These are phyloP conservation scores for Tipula vernalis DNA, from an alignment of 2,888 invertebrate species.

Conservation along the genomic window DNA sequence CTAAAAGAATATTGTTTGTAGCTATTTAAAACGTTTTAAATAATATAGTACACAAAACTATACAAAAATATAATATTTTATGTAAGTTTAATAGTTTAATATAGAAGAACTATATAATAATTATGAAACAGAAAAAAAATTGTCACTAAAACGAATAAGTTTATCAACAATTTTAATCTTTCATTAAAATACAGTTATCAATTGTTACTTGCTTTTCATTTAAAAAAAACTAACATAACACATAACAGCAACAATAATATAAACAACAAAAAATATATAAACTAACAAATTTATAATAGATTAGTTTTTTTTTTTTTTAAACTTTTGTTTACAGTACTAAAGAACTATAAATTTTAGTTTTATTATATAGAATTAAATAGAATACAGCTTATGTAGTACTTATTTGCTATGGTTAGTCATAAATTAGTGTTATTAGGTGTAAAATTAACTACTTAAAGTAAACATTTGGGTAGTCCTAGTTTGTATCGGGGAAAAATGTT, in stretches of 20 bases:
- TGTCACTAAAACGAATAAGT: constrained; percentile 4
- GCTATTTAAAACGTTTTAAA: neutral
- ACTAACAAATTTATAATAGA: neutral
- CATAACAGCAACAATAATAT: neutral
- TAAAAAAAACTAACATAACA: neutral
- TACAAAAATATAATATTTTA: neutral
- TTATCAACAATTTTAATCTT: neutral
- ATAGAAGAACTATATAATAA: neutral
- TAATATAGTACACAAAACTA: neutral
- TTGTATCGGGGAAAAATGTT: too few relatives aligned
- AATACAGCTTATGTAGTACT: neutral
- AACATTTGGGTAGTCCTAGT: too few relatives aligned
- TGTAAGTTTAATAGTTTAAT: neutral
- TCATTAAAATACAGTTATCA: neutral
- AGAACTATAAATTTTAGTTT: neutral
- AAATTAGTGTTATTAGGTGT: neutral
- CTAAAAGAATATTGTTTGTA: neutral
- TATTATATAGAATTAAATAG: neutral
- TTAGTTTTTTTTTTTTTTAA: neutral
- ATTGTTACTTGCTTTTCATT: neutral
- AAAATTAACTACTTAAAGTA: neutral
- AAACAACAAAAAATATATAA: neutral
- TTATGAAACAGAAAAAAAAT: neutral
- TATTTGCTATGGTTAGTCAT: neutral
- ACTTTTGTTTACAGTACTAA: neutral